These are phyloP conservation scores for Metridium senile DNA, from an alignment of 92 coral and sea anemone species.

Conservation along the genomic window DNA sequence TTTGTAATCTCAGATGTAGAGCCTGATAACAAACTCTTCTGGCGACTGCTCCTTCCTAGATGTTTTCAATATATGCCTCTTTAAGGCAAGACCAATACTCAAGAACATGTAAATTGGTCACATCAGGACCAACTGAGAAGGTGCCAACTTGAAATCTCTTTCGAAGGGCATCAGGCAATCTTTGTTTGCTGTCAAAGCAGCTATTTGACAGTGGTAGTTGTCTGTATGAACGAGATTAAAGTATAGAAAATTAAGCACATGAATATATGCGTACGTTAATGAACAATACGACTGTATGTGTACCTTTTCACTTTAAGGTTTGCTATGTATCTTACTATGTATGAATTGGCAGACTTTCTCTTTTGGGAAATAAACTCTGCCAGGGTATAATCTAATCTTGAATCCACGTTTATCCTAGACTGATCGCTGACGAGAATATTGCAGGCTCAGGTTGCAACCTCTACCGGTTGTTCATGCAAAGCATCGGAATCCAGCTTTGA, in stretches of 20 bases:
- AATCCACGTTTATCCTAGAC: too few species aligned
- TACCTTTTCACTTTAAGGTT: too few species aligned
- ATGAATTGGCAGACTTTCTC: too few species aligned
- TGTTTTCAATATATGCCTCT: not conserved
- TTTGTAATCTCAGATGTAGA: not conserved
- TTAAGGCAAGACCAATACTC: constrained; percentile 8
- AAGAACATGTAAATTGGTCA: constrained; percentile 10
- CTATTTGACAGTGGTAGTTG: not conserved
- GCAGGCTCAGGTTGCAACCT: too few species aligned
- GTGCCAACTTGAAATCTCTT: constrained; percentile 7
- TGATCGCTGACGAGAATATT: too few species aligned
- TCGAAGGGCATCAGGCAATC: constrained; percentile 9
- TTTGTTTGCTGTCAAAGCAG: constrained; percentile 9
- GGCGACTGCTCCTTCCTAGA: not conserved
- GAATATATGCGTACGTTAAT: too few species aligned
- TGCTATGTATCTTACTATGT: too few species aligned
- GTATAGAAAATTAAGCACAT: constrained; percentile 19
- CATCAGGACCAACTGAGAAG: not conserved
- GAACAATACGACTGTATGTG: too few species aligned
- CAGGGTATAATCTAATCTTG: too few species aligned
- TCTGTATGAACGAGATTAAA: not conserved
- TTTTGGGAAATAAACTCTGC: too few species aligned
- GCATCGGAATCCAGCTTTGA: too few species aligned
- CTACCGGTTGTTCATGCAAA: too few species aligned
- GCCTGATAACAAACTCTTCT: not conserved